phyloP scores from a whole-genome alignment of 2,113 vertebrate genomes.

The Ameiurus melas region DNA sequence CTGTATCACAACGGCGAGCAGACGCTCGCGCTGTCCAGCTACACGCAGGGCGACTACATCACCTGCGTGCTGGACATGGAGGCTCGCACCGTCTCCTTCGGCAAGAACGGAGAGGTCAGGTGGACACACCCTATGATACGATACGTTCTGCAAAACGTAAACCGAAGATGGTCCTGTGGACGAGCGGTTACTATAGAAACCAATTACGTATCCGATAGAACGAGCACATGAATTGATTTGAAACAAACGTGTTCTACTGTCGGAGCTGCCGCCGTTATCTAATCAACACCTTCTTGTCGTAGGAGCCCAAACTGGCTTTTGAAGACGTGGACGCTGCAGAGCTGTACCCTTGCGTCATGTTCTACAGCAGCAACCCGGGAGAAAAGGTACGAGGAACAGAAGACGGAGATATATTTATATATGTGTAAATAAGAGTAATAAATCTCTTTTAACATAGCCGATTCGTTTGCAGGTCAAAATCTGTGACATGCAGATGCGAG shows the following conservation, averaged over 20 bases:
- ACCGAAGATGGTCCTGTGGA: too few relatives aligned
- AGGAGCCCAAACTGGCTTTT: conserved; percentile 81
- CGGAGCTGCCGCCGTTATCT: not conserved
- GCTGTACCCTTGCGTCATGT: conserved; percentile 77
- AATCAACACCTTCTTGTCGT: not conserved
- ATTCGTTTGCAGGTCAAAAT: conserved; percentile 68
- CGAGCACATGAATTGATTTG: too few relatives aligned
- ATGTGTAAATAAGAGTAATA: too few relatives aligned
- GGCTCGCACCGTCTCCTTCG: conserved; percentile 78
- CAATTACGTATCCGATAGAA: too few relatives aligned
- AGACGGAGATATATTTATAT: too few relatives aligned
- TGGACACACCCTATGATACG: not conserved
- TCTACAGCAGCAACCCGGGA: conserved; percentile 82
- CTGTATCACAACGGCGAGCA: conserved; percentile 79
- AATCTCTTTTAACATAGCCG: not conserved
- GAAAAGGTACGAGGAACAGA: conserved; percentile 68
- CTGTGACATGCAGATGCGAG: conserved; percentile 78
- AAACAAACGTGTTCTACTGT: not conserved
- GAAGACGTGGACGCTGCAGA: conserved; percentile 77
- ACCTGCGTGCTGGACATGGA: conserved; percentile 82
- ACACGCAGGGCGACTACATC: conserved; percentile 79
- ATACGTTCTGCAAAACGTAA: too few relatives aligned
- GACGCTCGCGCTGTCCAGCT: conserved; percentile 73
- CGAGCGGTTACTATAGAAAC: too few relatives aligned
- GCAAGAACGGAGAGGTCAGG: conserved; percentile 69